Evolutionary conservation across 2,113 vertebrate genomes (phyloP).

Genomic region (human (Homo sapiens)): GRCh38 chr12:51518501-51519000

Average conservation of each 20-base stretch:
- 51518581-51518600: background rate
- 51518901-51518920: background rate
- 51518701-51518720: background rate
- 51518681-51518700: background rate
- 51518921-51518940: background rate
- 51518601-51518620: background rate
- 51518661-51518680: background rate
- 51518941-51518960: background rate
- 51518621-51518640: background rate
- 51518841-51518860: background rate
- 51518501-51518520: background rate
- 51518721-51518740: background rate
- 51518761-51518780: background rate
- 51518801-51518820: background rate
- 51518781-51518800: background rate
- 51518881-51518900: background rate
- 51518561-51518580: background rate
- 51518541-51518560: background rate
- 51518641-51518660: background rate
- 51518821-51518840: background rate
- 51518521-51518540: background rate
- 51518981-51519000: background rate
- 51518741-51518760: background rate
- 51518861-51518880: background rate
- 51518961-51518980: background rate